Base-by-base conservation (phyloP, 2,113 vertebrate genomes). In the Puntigrus tetrazona region DNA sequence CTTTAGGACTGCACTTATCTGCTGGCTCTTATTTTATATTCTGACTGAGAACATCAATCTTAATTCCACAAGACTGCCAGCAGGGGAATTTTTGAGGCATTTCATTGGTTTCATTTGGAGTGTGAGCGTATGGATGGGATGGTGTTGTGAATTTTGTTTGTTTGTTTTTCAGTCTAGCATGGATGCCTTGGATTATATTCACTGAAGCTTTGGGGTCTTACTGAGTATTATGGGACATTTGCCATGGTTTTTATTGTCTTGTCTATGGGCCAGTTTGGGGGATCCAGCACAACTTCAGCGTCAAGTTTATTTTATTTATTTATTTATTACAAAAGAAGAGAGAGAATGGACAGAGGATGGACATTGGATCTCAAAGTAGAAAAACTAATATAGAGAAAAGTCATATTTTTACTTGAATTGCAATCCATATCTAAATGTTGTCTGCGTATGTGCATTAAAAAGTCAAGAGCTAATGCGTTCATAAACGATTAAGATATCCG, bases 181-280 rank as follows among this genome's bases (percentile, higher is more conserved):
- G 55, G 50, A 43, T 25, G 57, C 38, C 52, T 25, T 78, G 61
- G 61, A 47, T 76, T 85, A 47, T 78, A 52, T 85, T 36, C 80
- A 41, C 47, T 41, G 18, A 73, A 38, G 29, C 50, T 83, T 67
- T 45, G 13, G 50, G 57, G 57, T 78, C 85, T 82, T 82, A 29
- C 50, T 36, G 47, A 38, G 45, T 57, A 47, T 81, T 73, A 81
- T 14, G 31, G 45, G 29, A 29, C 59, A 38, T 73, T 86, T 77
- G 72, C 57, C 47, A 70, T 70, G 47, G 70, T 61, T 27, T 41
- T 67, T 84, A 31, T 72, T 84, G 80, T 84, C 41, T 70, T 27
- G 38, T 55, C 63, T 43, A 31, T 47, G 47, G 34, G 77, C 85
- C 74, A 76, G 13, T 76, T 34, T 45, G 27, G 57, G 74, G 76